Evolutionary conservation across 2,888 invertebrate species (phyloP), one percentile per base, ranked within the genome.

Genomic region (Watsonalla binaria): DNA sequence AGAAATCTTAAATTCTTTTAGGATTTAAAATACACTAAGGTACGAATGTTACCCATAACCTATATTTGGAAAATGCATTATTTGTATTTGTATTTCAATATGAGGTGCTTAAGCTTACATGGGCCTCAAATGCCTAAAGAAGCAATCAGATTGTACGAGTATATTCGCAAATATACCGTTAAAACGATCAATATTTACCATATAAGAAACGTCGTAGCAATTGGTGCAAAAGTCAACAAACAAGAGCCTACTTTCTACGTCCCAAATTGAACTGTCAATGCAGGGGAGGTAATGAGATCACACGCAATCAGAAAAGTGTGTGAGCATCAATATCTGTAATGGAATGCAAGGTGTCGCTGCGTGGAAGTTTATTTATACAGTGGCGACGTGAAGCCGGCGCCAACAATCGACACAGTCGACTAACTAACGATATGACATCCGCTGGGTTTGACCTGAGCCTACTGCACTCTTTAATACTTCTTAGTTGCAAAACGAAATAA

Each of bases 191-290:
- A 65, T 70, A 68, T 71, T 69, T 62, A 57, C 57, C 51, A 56
- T 61, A 42, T 37, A 56, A 57, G 55, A 54, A 57, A 42, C 48
- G 54, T 60, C 47, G 53, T 52, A 49, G 14, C 62, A 66, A 68
- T 68, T 67, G 63, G 64, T 68, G 68, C 65, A 68, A 70, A 66
- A 72, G 70, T 71, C 42, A 42, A 42, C 11, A 70, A 72, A 76
- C 68, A 74, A 61, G 68, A 66, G 61, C 76, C 62, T 64, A 78
- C 83, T 83, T 84, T 84, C 84, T 82, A 72, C 62, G 74, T 68
- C 69, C 76, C 59, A 65, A 72, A 74, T 80, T 65, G 57, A 74
- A 63, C 61, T 71, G 71, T 77, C 74, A 68, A 63, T 54, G 52
- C 54, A 48, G 54, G 59, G 56, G 57, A 53, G 55, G 63, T 61